These are phyloP conservation scores for Allophyes oxyacanthae DNA, from an alignment of 2,888 invertebrate species.

Conservation along the genomic window DNA sequence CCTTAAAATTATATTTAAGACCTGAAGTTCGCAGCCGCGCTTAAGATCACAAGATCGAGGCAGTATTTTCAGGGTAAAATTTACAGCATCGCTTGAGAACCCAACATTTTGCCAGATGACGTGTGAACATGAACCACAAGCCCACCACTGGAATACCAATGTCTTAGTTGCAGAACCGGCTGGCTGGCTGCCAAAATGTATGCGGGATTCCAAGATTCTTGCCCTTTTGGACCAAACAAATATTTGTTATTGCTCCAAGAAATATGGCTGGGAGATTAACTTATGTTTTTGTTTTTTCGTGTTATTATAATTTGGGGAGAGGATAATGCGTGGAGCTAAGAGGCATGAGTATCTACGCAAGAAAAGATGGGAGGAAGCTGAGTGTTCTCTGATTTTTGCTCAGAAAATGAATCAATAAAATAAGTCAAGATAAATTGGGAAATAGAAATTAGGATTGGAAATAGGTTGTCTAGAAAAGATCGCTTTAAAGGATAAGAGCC, in stretches of 20 bases:
- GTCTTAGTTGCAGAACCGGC: constrained; percentile 36
- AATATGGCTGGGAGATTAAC: constrained; percentile 37
- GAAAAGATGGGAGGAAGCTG: too few species aligned
- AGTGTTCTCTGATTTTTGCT: too few species aligned
- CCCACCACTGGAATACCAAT: constrained; percentile 39
- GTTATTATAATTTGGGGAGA: constrained; percentile 27
- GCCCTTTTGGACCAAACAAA: constrained; percentile 54
- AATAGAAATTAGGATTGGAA: too few species aligned
- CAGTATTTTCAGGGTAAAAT: not conserved
- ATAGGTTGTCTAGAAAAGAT: too few species aligned
- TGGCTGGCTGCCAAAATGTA: constrained; percentile 49
- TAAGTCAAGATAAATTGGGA: too few species aligned
- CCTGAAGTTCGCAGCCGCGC: too few species aligned
- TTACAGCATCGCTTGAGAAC: constrained; percentile 10
- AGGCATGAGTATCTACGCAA: too few species aligned
- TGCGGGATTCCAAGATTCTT: constrained; percentile 18
- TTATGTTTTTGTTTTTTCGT: constrained; percentile 50
- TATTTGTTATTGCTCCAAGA: constrained; percentile 53
- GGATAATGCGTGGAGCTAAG: not conserved
- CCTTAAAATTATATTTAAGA: too few species aligned
- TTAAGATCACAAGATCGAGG: too few species aligned
- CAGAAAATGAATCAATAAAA: too few species aligned
- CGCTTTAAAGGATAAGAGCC: too few species aligned
- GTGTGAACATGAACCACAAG: constrained; percentile 13
- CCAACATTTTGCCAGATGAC: constrained; percentile 7